Evolutionary conservation across 2,113 vertebrate genomes (phyloP), one percentile per base, ranked within the genome.

Genomic region (Psilopogon haemacephalus): DNA sequence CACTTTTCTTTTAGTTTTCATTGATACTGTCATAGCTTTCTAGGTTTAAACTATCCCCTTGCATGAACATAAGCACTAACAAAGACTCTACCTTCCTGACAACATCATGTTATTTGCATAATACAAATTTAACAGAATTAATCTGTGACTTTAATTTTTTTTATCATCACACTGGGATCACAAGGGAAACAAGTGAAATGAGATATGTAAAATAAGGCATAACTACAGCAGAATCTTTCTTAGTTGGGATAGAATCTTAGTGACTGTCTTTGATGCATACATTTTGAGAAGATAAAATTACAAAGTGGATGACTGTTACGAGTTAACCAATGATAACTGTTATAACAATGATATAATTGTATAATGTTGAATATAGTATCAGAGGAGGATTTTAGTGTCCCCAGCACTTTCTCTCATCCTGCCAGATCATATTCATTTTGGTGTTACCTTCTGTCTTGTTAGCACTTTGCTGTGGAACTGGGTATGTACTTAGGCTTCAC

Each of bases 71-170:
- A 89, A 35, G 17, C 8, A 30, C 37, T 28, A 72, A 35, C 15
- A 69, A 54, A 64, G 15, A 23, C 4, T 50, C 33, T 42, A 20
- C 83, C 12, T 7, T 88, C 40, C 37, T 80, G 60, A 86, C 26
- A 74, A 40, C n/a, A 4, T 50, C 40, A 63, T 83, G 15, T 40
- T 38, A 8, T 70, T 74, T 88, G 32, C 80, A 46, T 15, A 17
- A 16, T 28, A 75, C 33, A 23, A 81, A 63, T 77, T 70, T 67
- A 46, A 70, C 6, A 70, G 13, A 87, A 83, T 67, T 77, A 86
- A 72, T 20, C n/a, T 38, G 4, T 75, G 50, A 46, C 50, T 91
- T 81, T 73, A 33, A 76, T 48, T 90, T 94, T 90, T 94, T 86
- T 83, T 24, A 62, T 73, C 27, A 16, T 73, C 40, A 15, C 21